Evolutionary conservation across 2,888 invertebrate genomes (phyloP).

Genomic region (Hemicrepidius hirtus): DNA sequence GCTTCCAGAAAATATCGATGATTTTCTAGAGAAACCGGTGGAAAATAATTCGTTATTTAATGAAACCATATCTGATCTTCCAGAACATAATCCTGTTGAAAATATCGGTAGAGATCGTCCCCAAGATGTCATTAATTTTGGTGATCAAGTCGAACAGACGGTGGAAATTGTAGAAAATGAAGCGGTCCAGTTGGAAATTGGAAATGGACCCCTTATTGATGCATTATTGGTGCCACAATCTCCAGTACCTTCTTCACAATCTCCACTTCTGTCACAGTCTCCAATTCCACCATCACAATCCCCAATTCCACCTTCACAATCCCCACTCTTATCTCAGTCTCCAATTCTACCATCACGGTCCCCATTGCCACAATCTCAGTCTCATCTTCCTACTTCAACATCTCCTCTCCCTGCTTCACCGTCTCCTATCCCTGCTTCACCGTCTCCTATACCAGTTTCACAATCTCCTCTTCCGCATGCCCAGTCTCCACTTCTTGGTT

Average conservation of each 20-base stretch:
- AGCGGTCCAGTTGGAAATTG: background rate
- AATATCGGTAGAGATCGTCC: background rate
- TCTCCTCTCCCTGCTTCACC: slow-evolving; percentile 6
- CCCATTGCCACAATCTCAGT: slow-evolving; percentile 3
- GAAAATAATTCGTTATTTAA: slow-evolving; percentile 55
- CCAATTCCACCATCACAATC: slow-evolving; percentile 11
- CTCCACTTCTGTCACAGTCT: slow-evolving; percentile 18
- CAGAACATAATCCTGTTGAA: slow-evolving; percentile 62
- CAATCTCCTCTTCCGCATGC: slow-evolving; percentile 45
- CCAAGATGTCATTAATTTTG: background rate
- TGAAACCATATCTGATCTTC: slow-evolving; percentile 64
- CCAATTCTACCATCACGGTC: slow-evolving; percentile 7
- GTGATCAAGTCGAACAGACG: background rate
- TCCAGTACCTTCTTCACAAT: background rate
- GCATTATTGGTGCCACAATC: background rate
- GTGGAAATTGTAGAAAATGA: background rate
- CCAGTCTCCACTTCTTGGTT: slow-evolving; percentile 40
- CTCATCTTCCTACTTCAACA: slow-evolving; percentile 9
- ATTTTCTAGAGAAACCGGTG: slow-evolving; percentile 61
- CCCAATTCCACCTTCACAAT: slow-evolving; percentile 2
- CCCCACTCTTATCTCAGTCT: slow-evolving; percentile 13
- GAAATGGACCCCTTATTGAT: background rate
- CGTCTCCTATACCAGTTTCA: slow-evolving; percentile 11
- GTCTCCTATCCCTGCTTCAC: slow-evolving; percentile 14
- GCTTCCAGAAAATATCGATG: slow-evolving; percentile 72